These are phyloP conservation scores for Donacobius atricapilla DNA, from an alignment of 2,113 vertebrate genomes.

Conservation along the genomic window DNA sequence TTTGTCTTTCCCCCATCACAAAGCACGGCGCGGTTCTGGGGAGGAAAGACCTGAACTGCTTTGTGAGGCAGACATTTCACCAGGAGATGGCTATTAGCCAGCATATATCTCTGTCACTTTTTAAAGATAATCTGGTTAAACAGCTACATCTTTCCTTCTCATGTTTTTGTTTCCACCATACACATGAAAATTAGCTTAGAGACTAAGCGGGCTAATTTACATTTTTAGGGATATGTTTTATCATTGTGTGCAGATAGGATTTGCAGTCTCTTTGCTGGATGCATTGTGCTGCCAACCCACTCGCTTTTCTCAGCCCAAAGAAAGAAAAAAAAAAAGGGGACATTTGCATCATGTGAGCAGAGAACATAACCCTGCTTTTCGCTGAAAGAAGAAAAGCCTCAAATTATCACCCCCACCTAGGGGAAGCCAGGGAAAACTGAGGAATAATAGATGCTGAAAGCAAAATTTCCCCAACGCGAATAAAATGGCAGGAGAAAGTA, in stretches of 20 bases:
- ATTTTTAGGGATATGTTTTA: constrained; percentile 58
- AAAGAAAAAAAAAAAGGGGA: not conserved
- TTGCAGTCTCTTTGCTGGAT: not conserved
- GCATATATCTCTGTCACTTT: constrained; percentile 32
- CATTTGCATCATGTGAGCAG: not conserved
- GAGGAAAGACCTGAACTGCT: not conserved
- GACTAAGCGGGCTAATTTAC: constrained; percentile 40
- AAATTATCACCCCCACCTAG: not conserved
- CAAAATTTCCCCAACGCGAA: not conserved
- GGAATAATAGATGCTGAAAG: not conserved
- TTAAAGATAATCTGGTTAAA: constrained; percentile 61
- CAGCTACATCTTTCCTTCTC: constrained; percentile 52
- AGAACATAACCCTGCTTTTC: not conserved
- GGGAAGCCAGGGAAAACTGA: not conserved
- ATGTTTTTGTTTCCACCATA: constrained; percentile 44
- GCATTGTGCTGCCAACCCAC: not conserved
- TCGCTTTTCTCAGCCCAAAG: not conserved
- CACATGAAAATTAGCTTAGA: constrained; percentile 61
- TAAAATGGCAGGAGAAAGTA: not conserved
- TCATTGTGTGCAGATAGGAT: constrained; percentile 55
- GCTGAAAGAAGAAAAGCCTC: not conserved
- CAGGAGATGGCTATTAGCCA: constrained; percentile 47
- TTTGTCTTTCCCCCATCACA: not conserved
- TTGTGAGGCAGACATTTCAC: not conserved
- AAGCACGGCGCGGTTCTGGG: not conserved